These are phyloP conservation scores for Drosophila sordidula DNA, from an alignment of 2,888 invertebrate species.

Conservation along the genomic window DNA sequence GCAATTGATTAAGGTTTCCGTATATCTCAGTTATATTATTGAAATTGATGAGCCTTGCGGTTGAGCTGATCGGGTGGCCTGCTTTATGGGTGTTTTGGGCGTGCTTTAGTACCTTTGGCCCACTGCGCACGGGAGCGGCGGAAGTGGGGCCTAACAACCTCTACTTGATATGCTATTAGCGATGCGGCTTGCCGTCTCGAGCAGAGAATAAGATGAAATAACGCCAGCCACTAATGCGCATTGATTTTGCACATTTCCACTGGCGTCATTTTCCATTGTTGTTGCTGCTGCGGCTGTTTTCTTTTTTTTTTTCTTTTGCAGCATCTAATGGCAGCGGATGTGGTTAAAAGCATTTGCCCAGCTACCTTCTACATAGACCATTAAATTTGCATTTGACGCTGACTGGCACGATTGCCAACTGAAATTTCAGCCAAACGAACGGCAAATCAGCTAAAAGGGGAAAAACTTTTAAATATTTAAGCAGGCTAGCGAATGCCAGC, in stretches of 20 bases:
- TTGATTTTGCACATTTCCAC: conserved; percentile 73
- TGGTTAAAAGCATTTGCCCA: conserved; percentile 79
- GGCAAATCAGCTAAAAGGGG: conserved; percentile 10
- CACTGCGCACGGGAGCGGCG: conserved; percentile 9
- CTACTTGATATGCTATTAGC: conserved; percentile 61
- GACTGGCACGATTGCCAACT: conserved; percentile 69
- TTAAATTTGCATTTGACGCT: conserved; percentile 80
- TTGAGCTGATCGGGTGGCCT: conserved; percentile 18
- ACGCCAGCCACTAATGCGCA: conserved; percentile 74
- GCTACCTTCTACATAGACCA: conserved; percentile 79
- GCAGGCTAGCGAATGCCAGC: background rate
- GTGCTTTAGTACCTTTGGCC: conserved; percentile 8
- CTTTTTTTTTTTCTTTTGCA: conserved; percentile 27
- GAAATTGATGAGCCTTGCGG: conserved; percentile 58
- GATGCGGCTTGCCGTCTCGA: conserved; percentile 35
- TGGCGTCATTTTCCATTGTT: conserved; percentile 70
- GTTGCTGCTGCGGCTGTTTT: conserved; percentile 18
- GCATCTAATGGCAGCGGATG: conserved; percentile 77
- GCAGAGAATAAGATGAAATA: conserved; percentile 64
- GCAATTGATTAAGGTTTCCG: conserved; percentile 45
- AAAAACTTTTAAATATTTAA: conserved; percentile 53
- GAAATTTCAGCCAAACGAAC: conserved; percentile 13
- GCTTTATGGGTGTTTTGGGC: background rate
- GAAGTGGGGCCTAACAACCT: conserved; percentile 9
- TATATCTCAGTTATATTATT: conserved; percentile 49